phyloP scores from a whole-genome alignment of 2,888 invertebrate species.

The Geotrupes spiniger region DNA sequence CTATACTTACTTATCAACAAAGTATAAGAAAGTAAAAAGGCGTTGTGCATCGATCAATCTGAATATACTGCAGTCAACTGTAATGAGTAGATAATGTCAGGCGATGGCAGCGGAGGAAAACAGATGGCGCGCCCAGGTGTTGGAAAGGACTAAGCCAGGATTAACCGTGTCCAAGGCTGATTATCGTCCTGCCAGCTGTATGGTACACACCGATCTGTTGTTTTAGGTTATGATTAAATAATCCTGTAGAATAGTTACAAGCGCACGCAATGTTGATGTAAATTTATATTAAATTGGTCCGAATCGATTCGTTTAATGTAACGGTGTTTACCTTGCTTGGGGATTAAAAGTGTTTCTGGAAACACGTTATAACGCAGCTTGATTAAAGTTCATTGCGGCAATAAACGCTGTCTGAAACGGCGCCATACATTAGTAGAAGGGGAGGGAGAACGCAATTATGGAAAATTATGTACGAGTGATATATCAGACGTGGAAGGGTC shows the following conservation, averaged over 20 bases:
- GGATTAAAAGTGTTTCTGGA: too few species aligned
- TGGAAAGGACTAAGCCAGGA: slow-evolving; percentile 4
- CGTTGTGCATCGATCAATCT: too few species aligned
- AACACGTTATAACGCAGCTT: too few species aligned
- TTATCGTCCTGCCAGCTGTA: slow-evolving; percentile 2
- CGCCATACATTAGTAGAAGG: too few species aligned
- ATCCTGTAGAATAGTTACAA: not conserved
- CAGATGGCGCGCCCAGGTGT: slow-evolving; percentile 3
- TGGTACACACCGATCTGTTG: slow-evolving; percentile 1
- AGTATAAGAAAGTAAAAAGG: too few species aligned
- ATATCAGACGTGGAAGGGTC: too few species aligned
- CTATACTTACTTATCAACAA: too few species aligned
- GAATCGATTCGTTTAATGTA: not conserved
- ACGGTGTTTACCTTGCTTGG: too few species aligned
- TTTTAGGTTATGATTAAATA: slow-evolving; percentile 7
- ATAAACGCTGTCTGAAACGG: too few species aligned
- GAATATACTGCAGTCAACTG: not conserved
- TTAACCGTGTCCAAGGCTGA: slow-evolving; percentile 6
- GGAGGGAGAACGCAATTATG: too few species aligned
- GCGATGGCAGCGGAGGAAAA: not conserved
- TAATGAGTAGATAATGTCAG: slow-evolving; percentile 4
- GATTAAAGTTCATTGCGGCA: too few species aligned
- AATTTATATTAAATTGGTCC: not conserved
- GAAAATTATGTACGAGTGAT: too few species aligned
- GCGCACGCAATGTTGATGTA: slow-evolving; percentile 3